Evolutionary conservation across 1,140 invertebrate genomes (phyloP), one percentile per base, ranked within the genome.

Genomic region (Diorhabda sublineata): DNA sequence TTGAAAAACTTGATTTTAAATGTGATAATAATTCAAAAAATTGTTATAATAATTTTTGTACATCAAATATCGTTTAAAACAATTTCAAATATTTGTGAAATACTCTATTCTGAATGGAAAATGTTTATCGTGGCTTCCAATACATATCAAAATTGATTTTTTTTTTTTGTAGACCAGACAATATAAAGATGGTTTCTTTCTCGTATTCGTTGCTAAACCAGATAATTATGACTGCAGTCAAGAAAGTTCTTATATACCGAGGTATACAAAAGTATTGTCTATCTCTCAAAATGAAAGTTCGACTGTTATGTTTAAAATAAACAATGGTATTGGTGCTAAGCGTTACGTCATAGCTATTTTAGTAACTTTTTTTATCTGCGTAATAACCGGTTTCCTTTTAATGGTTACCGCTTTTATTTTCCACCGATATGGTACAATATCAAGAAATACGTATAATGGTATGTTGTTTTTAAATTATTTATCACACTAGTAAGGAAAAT

Each of bases 201-300:
- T 95, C 45, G 91, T 94, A 2, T 86, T 95, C 73, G 89, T 94
- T 41, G 88, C 93, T 56, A 91, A 93, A 82, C 86, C 88, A 0
- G 89, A 89, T 60, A 91, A 95, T 73, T 85, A 82, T 3, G 88
- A 89, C 58, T 95, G 93, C 77, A 83, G 83, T 64, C 84, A 66
- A 76, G 67, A 75, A 77, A 69, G 56, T 72, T 66, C 69, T 42
- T 74, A 78, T 0, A 61, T 82, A 44, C 70, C 81, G 77, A 41
- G 76, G 82, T 88, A 64, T 7, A 43, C 45, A 2, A 67, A 57
- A 8, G 45, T 42, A 42, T 7, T 43, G 45, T 45, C 45, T 88
- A 73, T 77, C 86, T 11, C 76, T 82, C 65, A 87, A 85, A 44
- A 85, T 9, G 77, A 83, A 47, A 82, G 82, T 69, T 84, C 84